Evolutionary conservation across 2,113 vertebrate genomes (phyloP).

Genomic region (Nycticebus coucang): DNA sequence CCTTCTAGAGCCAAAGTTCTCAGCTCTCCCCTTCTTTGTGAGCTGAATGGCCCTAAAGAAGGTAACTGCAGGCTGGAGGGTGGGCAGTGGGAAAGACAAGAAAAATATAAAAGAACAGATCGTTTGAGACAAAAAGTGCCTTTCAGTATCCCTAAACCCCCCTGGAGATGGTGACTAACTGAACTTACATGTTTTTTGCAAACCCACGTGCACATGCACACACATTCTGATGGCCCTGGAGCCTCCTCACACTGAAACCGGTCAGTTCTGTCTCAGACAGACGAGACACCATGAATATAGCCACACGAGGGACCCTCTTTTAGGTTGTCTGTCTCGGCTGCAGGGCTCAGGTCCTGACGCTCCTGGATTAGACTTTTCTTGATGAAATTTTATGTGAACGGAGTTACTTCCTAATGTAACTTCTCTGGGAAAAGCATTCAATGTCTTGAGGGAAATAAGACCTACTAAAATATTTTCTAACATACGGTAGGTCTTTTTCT

Average conservation of each 20-base stretch:
- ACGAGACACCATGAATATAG: background rate
- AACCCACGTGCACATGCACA: background rate
- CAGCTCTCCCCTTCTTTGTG: background rate
- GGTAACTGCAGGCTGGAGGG: background rate
- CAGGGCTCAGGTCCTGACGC: background rate
- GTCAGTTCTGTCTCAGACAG: background rate
- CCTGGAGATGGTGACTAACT: background rate
- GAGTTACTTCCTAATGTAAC: background rate
- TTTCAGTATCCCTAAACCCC: background rate
- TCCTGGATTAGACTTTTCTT: background rate
- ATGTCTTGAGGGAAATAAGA: background rate
- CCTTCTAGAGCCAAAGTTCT: background rate
- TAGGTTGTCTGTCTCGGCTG: background rate
- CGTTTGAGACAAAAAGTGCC: background rate
- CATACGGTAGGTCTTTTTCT: conserved; percentile 16
- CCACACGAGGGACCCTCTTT: background rate
- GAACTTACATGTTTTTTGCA: background rate
- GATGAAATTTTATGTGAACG: background rate
- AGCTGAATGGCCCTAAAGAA: background rate
- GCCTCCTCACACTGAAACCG: background rate
- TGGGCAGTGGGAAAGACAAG: background rate
- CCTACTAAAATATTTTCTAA: background rate
- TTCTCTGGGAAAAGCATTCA: background rate
- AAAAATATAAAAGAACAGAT: background rate
- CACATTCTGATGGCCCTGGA: background rate